Percentiles rank a stretch among this genome's conserved stretches.
These are phyloP conservation scores for Melierax canorus DNA, from an alignment of 2,113 vertebrate genomes.

Conservation along the genomic window DNA sequence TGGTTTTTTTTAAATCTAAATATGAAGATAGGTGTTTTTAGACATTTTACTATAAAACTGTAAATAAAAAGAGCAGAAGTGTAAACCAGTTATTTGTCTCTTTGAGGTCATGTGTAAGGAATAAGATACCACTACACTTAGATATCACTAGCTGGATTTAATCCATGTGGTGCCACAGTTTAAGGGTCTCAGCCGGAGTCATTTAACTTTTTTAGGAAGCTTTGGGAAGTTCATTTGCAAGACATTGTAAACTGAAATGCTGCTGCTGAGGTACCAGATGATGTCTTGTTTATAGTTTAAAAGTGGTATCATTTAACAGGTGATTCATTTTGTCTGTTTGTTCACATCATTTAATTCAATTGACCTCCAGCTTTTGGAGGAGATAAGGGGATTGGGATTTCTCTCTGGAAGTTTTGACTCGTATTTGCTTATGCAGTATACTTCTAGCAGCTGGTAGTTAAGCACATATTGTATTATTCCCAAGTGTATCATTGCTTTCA, in stretches of 20 bases:
- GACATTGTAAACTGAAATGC: not conserved
- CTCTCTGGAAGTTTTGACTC: not conserved
- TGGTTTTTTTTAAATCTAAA: not conserved
- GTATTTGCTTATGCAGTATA: not conserved
- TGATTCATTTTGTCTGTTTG: not conserved
- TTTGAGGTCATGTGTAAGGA: not conserved
- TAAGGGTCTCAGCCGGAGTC: not conserved
- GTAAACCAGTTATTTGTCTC: not conserved
- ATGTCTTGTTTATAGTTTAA: not conserved
- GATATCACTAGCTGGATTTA: not conserved
- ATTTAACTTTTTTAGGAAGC: not conserved
- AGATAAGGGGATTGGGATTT: not conserved
- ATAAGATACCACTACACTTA: not conserved
- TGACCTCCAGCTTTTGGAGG: not conserved
- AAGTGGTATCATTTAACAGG: not conserved
- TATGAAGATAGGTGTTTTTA: not conserved
- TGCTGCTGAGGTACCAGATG: not conserved
- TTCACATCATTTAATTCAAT: not conserved
- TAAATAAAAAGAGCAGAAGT: not conserved
- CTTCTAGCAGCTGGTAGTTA: not conserved
- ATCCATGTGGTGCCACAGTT: accelerated
- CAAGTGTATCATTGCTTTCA: not conserved
- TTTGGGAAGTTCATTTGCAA: not conserved
- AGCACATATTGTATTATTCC: not conserved
- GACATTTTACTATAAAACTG: not conserved